phyloP scores from a whole-genome alignment of 2,113 vertebrate genomes.

The Typhlomys cinereus region DNA sequence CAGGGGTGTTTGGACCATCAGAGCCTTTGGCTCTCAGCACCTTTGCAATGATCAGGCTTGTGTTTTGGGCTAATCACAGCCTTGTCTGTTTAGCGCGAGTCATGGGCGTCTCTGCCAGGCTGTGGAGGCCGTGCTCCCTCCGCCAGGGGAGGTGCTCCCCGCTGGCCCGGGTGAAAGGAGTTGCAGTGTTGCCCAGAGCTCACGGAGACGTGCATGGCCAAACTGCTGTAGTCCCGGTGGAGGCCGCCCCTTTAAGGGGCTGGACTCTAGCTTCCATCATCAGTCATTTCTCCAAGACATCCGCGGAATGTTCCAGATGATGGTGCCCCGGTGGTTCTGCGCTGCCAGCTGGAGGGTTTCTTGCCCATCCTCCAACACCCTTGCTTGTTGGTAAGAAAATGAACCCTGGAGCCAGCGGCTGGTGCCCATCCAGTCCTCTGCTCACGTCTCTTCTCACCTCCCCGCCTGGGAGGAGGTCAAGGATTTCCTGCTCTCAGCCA shows the following conservation, averaged over 20 bases:
- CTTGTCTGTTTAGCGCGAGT: not conserved
- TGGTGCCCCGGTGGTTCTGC: no score
- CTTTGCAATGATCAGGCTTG: not conserved
- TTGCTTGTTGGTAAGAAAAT: not conserved
- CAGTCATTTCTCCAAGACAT: no score
- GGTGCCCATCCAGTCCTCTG: no score
- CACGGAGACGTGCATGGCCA: not conserved
- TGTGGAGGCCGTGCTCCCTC: no score
- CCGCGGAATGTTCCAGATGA: no score
- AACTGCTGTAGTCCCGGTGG: not conserved
- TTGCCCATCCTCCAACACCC: not conserved
- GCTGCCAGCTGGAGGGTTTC: not conserved
- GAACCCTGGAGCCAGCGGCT: not conserved
- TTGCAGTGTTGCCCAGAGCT: not conserved
- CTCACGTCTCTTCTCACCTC: no score
- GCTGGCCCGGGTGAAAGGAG: not conserved
- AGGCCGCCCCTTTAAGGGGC: not conserved
- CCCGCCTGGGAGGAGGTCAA: no score
- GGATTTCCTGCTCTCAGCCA: no score
- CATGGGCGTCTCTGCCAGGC: not conserved
- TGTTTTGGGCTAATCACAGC: not conserved
- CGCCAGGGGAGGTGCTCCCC: not conserved
- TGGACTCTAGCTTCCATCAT: not conserved
- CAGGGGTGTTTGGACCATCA: not conserved
- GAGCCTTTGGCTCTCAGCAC: not conserved